Base-by-base conservation (phyloP, 1,140 invertebrate genomes). In the Bilobella aurantiaca region DNA sequence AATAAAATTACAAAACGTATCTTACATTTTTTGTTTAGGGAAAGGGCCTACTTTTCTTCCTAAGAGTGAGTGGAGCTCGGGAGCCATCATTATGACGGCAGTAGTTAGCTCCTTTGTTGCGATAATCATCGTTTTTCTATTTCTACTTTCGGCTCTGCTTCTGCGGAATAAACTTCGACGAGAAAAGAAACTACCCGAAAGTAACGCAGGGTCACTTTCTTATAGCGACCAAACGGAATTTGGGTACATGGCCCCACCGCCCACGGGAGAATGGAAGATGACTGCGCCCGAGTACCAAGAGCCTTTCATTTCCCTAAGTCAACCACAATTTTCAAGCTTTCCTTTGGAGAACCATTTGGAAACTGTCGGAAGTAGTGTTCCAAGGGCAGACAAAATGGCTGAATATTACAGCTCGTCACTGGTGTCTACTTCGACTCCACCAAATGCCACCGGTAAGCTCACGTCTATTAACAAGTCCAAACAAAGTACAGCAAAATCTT, bases 331-430 rank as follows among this genome's bases (percentile, higher is more conserved):
- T n/a, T 63, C 62, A 30, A 64, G 53, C 29, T 73, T 73, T 56
- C 68, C 71, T n/a, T n/a, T 16, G 63, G 69, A 28, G 59, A 46
- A 63, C 58, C 32, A 57, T 59, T 42, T 57, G 30, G 34, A 8
- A 12, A 29, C 56, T 58, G 37, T 59, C 27, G 56, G 47, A 56
- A 30, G 47, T 32, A 32, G 47, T 42, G 56, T 64, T 27, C 53
- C 28, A 58, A 60, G 56, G 2, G 58, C 62, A 32, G 62, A 60
- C 3, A 68, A 69, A 58, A 73, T 73, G 71, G 71, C 66, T 18
- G 71, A 72, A 31, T 72, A 72, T 47, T 72, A 72, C 68, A 69
- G 66, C 58, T 72, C 68, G 37, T 70, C 71, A 27, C 58, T 72
- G 21, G 68, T 72, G 37, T 68, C 69, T 3, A 68, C 64, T 25